phyloP scores from a whole-genome alignment of 2,113 vertebrate species.

The Taxidea taxus region DNA sequence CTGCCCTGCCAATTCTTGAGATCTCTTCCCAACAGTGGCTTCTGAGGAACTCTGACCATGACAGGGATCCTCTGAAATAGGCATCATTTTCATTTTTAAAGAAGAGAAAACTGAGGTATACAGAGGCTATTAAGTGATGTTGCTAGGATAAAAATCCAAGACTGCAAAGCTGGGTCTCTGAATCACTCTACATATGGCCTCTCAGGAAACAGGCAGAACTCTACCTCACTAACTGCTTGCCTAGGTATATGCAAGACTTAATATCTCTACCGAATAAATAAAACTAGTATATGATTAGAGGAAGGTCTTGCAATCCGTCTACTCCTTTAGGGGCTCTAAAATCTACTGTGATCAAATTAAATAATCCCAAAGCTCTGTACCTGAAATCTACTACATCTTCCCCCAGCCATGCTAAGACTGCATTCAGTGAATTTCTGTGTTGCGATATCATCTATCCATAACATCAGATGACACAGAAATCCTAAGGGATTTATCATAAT shows the following conservation, averaged over 20 bases:
- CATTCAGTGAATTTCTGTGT: not conserved
- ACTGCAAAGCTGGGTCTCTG: not conserved
- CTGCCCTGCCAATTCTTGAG: not conserved
- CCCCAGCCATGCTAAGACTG: not conserved
- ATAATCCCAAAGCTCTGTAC: not conserved
- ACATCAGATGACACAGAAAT: not conserved
- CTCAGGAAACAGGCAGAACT: not conserved
- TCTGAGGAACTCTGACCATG: not conserved
- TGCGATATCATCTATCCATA: not conserved
- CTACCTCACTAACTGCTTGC: not conserved
- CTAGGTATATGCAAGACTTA: not conserved
- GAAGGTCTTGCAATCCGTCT: not conserved
- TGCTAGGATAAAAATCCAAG: not conserved
- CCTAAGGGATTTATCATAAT: conserved; percentile 12
- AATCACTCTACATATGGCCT: not conserved
- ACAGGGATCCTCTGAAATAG: not conserved
- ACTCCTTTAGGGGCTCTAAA: conserved; percentile 2
- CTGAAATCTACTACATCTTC: not conserved
- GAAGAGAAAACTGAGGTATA: not conserved
- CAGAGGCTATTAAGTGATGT: not conserved
- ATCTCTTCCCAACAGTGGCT: not conserved
- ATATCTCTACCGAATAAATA: not conserved
- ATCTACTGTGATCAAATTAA: not conserved
- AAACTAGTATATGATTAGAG: not conserved
- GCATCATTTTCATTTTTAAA: not conserved